These are phyloP conservation scores for Rallus limicola DNA, from an alignment of 2,113 vertebrate species.

Conservation along the genomic window DNA sequence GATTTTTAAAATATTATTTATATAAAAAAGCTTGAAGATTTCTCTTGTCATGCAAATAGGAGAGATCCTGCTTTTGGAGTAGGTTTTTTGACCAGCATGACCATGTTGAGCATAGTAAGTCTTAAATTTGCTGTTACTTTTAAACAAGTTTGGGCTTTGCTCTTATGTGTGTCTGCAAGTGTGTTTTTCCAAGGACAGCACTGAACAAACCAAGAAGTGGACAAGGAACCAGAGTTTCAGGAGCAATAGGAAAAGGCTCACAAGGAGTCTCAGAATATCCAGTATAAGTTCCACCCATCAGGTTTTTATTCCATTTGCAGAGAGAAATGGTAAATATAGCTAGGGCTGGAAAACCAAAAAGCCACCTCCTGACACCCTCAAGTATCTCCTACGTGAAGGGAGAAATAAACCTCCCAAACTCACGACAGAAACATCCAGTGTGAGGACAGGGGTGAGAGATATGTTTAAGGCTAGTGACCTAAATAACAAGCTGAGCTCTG, in stretches of 20 bases:
- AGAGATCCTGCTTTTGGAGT: background rate
- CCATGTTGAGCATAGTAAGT: background rate
- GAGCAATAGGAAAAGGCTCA: background rate
- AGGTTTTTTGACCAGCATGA: background rate
- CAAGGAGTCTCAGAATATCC: background rate
- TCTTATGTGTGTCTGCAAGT: background rate
- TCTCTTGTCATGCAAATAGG: fast-evolving
- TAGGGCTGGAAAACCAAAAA: background rate
- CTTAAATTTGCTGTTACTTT: background rate
- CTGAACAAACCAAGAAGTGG: background rate
- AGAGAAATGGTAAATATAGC: background rate
- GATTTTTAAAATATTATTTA: no score
- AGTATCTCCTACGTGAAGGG: background rate
- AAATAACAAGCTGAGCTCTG: background rate
- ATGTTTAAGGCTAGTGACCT: background rate
- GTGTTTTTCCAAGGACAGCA: background rate
- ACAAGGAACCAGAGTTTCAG: background rate
- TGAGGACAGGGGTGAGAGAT: fast-evolving
- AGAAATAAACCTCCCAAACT: background rate
- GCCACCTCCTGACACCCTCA: background rate
- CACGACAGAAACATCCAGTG: background rate
- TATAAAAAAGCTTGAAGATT: background rate
- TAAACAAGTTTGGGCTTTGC: background rate
- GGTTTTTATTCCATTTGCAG: background rate
- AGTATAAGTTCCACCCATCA: background rate